These are phyloP conservation scores for Crotalus helleri DNA, from an alignment of 2,113 vertebrate genomes.

Conservation along the genomic window DNA sequence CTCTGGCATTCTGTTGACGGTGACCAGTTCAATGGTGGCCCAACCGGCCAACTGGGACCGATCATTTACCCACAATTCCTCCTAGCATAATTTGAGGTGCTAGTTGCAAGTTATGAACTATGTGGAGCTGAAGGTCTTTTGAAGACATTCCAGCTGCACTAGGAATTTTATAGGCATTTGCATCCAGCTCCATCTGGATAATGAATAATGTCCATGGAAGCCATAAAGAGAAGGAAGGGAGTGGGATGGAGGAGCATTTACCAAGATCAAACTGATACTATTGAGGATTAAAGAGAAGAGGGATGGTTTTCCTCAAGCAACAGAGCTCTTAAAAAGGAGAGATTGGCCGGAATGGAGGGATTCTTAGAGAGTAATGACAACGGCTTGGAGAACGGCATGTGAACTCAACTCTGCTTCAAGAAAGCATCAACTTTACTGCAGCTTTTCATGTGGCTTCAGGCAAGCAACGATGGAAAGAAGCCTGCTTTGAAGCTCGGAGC, in stretches of 20 bases:
- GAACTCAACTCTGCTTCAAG: not conserved
- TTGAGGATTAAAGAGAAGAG: not conserved
- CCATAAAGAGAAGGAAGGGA: slow-evolving; percentile 6
- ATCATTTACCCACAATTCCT: not conserved
- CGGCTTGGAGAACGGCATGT: not conserved
- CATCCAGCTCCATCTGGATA: not conserved
- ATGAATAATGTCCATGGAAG: not conserved
- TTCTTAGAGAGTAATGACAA: not conserved
- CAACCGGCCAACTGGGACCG: not conserved
- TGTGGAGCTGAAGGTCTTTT: not conserved
- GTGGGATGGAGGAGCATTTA: not conserved
- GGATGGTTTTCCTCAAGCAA: slow-evolving; percentile 18
- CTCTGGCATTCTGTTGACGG: not conserved
- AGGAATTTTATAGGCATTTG: not conserved
- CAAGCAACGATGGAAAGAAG: not conserved
- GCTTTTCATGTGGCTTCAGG: slow-evolving; percentile 21
- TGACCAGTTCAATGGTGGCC: not conserved
- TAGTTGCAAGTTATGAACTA: not conserved
- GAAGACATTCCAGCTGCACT: not conserved
- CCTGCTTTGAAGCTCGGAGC: slow-evolving; percentile 28
- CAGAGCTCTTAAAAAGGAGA: slow-evolving; percentile 18
- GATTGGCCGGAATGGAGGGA: not conserved
- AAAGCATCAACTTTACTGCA: slow-evolving; percentile 17
- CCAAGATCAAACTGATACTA: slow-evolving; percentile 8
- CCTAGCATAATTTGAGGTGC: not conserved